phyloP scores from a whole-genome alignment of 2,113 vertebrate species.

The Zosterops lateralis region DNA sequence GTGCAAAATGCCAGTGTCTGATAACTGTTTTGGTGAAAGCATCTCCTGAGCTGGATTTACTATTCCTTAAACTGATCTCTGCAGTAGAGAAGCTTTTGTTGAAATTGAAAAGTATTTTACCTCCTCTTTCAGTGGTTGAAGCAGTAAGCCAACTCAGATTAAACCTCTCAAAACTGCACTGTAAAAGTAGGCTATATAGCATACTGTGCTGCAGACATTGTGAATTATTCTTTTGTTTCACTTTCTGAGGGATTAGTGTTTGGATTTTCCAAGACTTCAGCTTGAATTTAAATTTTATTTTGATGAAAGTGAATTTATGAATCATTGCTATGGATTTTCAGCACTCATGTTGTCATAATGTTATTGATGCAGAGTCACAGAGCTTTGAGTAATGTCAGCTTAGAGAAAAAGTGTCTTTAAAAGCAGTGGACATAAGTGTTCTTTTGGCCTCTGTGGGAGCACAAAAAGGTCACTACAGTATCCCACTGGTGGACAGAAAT shows the following conservation, averaged over 20 bases:
- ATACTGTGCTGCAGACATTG: neutral
- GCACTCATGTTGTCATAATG: slow-evolving; percentile 65
- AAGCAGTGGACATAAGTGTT: neutral
- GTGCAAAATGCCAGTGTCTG: neutral
- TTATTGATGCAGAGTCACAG: slow-evolving; percentile 56
- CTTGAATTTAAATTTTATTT: slow-evolving; percentile 64
- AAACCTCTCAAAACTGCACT: neutral
- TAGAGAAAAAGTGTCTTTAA: neutral
- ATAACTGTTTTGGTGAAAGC: neutral
- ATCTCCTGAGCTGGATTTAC: neutral
- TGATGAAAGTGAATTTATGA: slow-evolving; percentile 61
- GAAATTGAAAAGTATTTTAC: neutral
- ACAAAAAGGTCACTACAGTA: neutral
- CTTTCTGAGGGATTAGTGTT: slow-evolving; percentile 50
- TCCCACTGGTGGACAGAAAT: neutral
- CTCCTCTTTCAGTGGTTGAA: neutral
- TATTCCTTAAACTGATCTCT: neutral
- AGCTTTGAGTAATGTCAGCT: slow-evolving; percentile 56
- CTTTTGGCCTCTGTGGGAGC: neutral
- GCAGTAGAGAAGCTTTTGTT: neutral
- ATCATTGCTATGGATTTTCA: slow-evolving; percentile 37
- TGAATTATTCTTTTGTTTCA: slow-evolving; percentile 52
- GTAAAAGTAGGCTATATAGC: neutral
- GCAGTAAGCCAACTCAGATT: neutral
- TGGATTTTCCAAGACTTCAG: slow-evolving; percentile 59